phyloP scores from a whole-genome alignment of 2,113 vertebrate genomes.

The Callipepla squamata region DNA sequence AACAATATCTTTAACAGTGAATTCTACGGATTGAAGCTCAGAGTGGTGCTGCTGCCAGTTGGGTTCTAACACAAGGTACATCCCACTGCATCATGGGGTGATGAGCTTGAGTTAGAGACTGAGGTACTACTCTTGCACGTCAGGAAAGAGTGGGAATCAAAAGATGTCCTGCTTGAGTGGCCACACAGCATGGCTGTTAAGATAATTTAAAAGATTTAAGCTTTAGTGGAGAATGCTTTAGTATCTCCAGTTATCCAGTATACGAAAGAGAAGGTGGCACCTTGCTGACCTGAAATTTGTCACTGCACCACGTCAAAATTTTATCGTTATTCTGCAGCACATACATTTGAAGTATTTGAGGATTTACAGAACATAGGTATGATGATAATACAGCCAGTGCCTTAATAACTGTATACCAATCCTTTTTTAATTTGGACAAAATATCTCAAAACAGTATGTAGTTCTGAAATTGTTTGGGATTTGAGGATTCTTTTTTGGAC shows the following conservation, averaged over 20 bases:
- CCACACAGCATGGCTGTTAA: neutral
- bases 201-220: neutral
- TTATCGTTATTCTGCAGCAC: neutral
- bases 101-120: neutral
- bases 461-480: neutral
- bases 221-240: neutral
- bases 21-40: neutral
- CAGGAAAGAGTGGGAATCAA: neutral
- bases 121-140: neutral
- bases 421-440: neutral
- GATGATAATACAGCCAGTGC: neutral
- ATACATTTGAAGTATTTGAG: neutral
- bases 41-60: neutral
- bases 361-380: neutral
- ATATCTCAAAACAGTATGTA: neutral
- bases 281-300: neutral
- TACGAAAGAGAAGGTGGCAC: neutral
- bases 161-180: neutral
- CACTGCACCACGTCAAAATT: neutral
- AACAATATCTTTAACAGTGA: neutral
- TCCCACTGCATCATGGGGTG: too few relatives aligned
- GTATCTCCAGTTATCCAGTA: neutral
- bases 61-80: neutral
- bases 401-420: neutral
- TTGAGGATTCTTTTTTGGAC: rapidly evolving